Evolutionary conservation across 1,140 invertebrate species (phyloP), one percentile per base, ranked within the genome.

Genomic region (Lysiphlebus fabarum): DNA sequence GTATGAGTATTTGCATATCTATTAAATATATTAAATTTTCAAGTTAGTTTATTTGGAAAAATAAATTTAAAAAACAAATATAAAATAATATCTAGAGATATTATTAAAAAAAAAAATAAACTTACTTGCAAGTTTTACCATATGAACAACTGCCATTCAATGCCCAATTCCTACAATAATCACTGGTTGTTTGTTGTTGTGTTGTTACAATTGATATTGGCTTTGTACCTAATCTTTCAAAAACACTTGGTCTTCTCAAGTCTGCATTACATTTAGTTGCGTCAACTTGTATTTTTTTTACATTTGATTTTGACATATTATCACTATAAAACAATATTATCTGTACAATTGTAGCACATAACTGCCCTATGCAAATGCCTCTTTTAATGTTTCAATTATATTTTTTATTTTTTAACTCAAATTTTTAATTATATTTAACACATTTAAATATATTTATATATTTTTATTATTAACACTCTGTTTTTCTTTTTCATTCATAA

Each of bases 281-380:
- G 76, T 87, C 87, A 75, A 87, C 86, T 78, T 85, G 86, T 79
- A 87, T 87, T 84, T 88, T 89, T 74, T 86, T 84, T 83, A 87
- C 85, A 75, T 83, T 85, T 85, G 86, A 83, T 82, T 88, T 88
- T 85, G 87, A 88, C 87, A 89, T 89, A 85, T 81, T 83, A 78
- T 79, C 74, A 74, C 76, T 72, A 78, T 70, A 75, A 73, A 78
- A 70, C 71, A 72, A 76, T 75, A 70, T 64, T 74, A 71, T 75
- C 70, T 71, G 66, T 69, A 71, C 68, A 78, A 74, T 71, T 73
- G 71, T 76, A 78, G 69, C 73, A 74, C 77, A 79, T 79, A 74
- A 78, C 76, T 77, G 71, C 74, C 63, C 65, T 65, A 69, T 72
- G 64, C 63, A 67, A 70, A 65, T 65, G 57, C 64, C 61, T 62